Evolutionary conservation across 2,113 vertebrate species (phyloP).

Genomic region (Podilymbus podiceps): DNA sequence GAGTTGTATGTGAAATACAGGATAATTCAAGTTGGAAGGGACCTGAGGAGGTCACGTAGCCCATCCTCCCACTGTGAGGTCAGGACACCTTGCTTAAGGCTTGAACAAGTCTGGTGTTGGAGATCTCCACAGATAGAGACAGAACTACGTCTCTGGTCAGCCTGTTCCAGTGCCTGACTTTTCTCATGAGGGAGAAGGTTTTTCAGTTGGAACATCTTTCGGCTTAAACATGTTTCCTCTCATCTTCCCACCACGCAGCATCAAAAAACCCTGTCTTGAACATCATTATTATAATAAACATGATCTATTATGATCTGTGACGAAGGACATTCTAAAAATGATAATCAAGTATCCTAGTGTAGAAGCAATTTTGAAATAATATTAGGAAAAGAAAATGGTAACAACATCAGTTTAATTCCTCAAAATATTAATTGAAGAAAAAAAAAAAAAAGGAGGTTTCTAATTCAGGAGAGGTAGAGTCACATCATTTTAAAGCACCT

Average conservation of each 20-base stretch:
- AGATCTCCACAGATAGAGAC: neutral
- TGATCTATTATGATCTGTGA: neutral
- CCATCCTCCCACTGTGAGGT: neutral
- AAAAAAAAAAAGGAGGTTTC: neutral
- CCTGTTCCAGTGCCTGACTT: neutral
- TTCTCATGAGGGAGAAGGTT: neutral
- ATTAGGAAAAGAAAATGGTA: neutral
- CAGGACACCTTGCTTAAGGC: neutral
- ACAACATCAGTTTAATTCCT: neutral
- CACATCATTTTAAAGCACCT: neutral
- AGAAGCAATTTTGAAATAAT: neutral
- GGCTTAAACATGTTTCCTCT: neutral
- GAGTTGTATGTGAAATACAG: neutral
- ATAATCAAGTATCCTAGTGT: neutral
- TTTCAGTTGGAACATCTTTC: neutral
- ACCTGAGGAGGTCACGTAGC: neutral
- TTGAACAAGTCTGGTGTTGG: neutral
- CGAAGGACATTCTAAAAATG: neutral
- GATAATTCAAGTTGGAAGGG: neutral
- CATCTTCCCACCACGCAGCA: neutral
- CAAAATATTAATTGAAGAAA: neutral
- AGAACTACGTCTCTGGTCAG: neutral
- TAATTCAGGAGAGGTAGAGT: neutral
- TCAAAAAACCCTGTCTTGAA: neutral
- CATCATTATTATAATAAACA: neutral